These are phyloP conservation scores for Acanthopagrus latus DNA, from an alignment of 2,797 vertebrate species.

Conservation along the genomic window DNA sequence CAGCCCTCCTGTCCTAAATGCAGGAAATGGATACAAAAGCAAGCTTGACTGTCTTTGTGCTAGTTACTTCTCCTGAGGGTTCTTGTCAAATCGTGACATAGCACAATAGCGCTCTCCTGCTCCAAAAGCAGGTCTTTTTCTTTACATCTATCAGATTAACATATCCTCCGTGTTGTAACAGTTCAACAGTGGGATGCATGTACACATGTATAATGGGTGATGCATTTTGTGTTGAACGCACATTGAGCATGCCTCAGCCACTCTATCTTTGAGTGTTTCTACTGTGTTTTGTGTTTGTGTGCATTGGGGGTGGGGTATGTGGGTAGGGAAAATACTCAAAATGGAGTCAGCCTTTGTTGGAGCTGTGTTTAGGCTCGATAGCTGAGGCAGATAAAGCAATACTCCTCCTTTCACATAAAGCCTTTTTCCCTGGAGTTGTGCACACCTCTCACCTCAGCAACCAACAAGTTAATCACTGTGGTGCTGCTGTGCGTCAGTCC, in stretches of 20 bases:
- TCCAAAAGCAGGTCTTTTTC: constrained; percentile 13
- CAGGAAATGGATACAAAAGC: constrained; percentile 64
- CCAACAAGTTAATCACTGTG: constrained; percentile 70
- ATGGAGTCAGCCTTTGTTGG: constrained; percentile 68
- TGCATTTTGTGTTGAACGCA: constrained; percentile 22
- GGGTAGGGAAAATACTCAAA: constrained; percentile 77
- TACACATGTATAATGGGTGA: constrained; percentile 22
- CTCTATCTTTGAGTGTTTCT: constrained; percentile 37
- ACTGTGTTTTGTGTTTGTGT: constrained; percentile 68
- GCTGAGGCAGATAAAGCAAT: constrained; percentile 40
- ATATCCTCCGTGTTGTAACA: constrained; percentile 14
- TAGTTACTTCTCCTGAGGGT: constrained; percentile 41
- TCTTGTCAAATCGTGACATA: constrained; percentile 21
- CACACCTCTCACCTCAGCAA: constrained; percentile 61
- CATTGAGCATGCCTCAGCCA: constrained; percentile 28
- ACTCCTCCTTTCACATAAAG: constrained; percentile 32
- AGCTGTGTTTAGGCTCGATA: constrained; percentile 34
- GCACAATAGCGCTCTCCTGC: constrained; percentile 21
- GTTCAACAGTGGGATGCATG: constrained; percentile 7
- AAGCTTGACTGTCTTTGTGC: constrained; percentile 50
- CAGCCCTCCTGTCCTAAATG: constrained; percentile 37
- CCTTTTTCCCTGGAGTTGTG: constrained; percentile 47
- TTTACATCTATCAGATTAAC: constrained; percentile 25
- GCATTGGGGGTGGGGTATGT: constrained; percentile 62
- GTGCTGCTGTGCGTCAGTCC: constrained; percentile 64